Conservation (phyloP, 2,888 invertebrate genomes). For the Strigamia maritima region DNA sequence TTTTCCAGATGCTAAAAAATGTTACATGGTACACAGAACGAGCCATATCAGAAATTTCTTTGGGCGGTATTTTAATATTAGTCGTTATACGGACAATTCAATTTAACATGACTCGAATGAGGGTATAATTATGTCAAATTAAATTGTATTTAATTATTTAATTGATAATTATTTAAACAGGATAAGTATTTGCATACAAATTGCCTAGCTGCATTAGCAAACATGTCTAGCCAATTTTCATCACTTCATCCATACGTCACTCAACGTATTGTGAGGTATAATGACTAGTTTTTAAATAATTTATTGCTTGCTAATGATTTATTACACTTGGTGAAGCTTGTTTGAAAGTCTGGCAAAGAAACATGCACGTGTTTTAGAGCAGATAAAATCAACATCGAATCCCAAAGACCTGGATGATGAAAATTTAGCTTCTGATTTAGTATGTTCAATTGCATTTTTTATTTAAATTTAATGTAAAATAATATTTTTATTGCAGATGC, state of each 20-base stretch:
- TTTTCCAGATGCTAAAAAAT: conserved; percentile 74
- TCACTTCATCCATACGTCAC: conserved; percentile 93
- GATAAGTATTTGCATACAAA: conserved; percentile 98
- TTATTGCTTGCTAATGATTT: background rate
- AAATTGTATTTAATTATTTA: background rate
- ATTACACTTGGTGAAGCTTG: conserved; percentile 59
- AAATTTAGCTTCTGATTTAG: conserved; percentile 44
- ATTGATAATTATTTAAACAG: conserved; percentile 49
- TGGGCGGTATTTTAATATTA: conserved; percentile 88
- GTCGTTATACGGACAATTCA: conserved; percentile 96
- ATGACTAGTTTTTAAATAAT: conserved; percentile 6
- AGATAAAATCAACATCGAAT: conserved; percentile 45
- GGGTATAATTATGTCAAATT: conserved; percentile 57
- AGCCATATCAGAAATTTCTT: conserved; percentile 81
- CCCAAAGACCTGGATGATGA: conserved; percentile 43
- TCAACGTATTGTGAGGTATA: conserved; percentile 70
- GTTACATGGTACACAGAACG: conserved; percentile 93
- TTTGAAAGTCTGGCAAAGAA: conserved; percentile 89
- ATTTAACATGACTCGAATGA: conserved; percentile 92
- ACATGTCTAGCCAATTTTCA: conserved; percentile 92
- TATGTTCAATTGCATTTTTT: conserved; percentile 43
- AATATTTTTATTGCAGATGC: conserved; percentile 60
- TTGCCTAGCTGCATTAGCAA: conserved; percentile 95
- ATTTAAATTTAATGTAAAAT: background rate
- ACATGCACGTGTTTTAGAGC: conserved; percentile 55